Percentiles rank a stretch among this genome's conserved stretches.
Evolutionary conservation across 2,888 invertebrate species (phyloP).

Genomic region (Zaprionus bogoriensis): DNA sequence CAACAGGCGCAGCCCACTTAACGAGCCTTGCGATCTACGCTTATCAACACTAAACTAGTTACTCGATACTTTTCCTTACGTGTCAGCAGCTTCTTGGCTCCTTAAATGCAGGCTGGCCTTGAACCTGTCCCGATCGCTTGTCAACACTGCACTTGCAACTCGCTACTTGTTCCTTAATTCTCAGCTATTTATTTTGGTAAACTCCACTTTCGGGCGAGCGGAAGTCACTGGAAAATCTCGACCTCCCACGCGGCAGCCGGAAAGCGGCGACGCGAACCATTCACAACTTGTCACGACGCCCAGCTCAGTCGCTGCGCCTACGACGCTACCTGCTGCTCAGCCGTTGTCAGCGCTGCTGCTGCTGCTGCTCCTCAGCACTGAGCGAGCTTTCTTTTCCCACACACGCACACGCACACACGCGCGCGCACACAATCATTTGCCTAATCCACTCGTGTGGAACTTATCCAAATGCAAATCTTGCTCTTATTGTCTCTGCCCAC

Average conservation of each 20-base stretch:
- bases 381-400: slow-evolving; percentile 42
- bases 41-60: too few relatives aligned
- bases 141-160: not conserved
- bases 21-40: not conserved
- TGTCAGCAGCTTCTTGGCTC: too few relatives aligned
- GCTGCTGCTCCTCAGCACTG: slow-evolving; percentile 1
- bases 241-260: slow-evolving; percentile 17
- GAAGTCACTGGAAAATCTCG: slow-evolving; percentile 14
- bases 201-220: not conserved
- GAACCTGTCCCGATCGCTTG: not conserved
- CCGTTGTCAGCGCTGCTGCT: slow-evolving; percentile 9
- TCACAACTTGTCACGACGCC: slow-evolving; percentile 52
- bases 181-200: not conserved
- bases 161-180: not conserved
- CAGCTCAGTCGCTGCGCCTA: not conserved
- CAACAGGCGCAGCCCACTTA: not conserved
- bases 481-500: slow-evolving; percentile 36
- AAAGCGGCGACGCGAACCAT: slow-evolving; percentile 22
- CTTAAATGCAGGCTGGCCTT: too few relatives aligned
- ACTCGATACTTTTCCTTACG: not conserved
- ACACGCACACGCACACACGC: slow-evolving; percentile 5
- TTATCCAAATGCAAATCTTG: slow-evolving; percentile 45
- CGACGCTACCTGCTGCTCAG: not conserved
- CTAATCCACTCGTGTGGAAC: slow-evolving; percentile 48
- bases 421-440: slow-evolving; percentile 14